Conservation (phyloP, 2,113 vertebrate genomes). For the Penelope pileata region DNA sequence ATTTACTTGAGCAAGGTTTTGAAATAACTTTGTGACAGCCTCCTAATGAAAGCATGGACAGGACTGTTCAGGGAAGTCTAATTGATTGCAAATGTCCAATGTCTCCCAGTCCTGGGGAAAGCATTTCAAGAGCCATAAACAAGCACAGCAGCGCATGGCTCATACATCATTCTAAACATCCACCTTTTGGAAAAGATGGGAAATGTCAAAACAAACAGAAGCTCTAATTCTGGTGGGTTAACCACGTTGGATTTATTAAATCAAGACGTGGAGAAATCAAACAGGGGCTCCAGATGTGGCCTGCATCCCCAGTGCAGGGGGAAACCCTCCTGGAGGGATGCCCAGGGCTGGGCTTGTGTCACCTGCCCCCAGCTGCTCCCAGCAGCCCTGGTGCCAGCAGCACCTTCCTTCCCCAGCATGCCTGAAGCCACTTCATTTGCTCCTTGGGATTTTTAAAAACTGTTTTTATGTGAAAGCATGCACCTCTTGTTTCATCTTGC, state of each 20-base stretch:
- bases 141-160: neutral
- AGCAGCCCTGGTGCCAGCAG: neutral
- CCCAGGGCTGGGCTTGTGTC: rapidly evolving
- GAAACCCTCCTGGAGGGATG: neutral
- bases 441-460: neutral
- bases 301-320: rapidly evolving
- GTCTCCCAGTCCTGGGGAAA: neutral
- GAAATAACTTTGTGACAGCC: conserved; percentile 7
- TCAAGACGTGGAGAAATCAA: neutral
- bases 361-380: neutral
- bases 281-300: neutral
- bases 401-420: neutral
- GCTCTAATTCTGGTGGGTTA: neutral
- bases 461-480: neutral
- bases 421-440: neutral
- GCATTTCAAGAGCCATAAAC: neutral
- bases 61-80: neutral
- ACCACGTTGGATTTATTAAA: neutral
- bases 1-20: neutral
- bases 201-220: neutral
- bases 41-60: neutral
- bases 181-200: neutral
- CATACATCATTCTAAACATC: neutral
- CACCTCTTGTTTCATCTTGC: too few relatives aligned
- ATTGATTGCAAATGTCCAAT: neutral